Evolutionary conservation across 37 sponge, comb jelly and placozoan genomes (phyloP).

Genomic region (Tethya wilhelma): DNA sequence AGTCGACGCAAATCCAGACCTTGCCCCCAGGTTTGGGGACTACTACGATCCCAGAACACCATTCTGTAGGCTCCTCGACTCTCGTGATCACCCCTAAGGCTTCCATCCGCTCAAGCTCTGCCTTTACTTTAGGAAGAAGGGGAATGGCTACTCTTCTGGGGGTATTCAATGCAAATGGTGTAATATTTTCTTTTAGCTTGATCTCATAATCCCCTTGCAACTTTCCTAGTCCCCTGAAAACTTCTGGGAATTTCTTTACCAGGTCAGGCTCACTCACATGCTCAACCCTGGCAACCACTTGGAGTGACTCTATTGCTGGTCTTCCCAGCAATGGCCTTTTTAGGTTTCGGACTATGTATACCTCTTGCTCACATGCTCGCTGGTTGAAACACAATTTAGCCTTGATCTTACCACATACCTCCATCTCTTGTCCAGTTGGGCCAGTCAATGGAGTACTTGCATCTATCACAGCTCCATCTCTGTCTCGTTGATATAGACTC

Average conservation of each 20-base stretch:
- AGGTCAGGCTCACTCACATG: neutral
- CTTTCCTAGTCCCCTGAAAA: conserved; percentile 40
- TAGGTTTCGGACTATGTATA: conserved; percentile 1
- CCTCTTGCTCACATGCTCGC: neutral
- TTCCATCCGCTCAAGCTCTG: conserved; percentile 58
- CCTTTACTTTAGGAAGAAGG: conserved; percentile 40
- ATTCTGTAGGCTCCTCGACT: conserved; percentile 41
- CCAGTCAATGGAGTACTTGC: neutral
- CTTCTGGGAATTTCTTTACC: neutral
- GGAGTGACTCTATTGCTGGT: conserved; percentile 29
- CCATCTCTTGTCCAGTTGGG: neutral
- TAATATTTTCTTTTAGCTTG: conserved; percentile 17
- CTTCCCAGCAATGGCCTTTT: conserved; percentile 7
- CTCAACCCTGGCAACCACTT: neutral
- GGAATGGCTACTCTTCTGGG: conserved; percentile 48
- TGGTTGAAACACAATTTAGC: neutral
- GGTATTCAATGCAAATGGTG: conserved; percentile 23
- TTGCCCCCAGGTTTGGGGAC: conserved; percentile 32
- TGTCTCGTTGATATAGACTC: neutral
- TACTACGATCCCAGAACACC: conserved; percentile 66
- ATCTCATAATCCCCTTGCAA: conserved; percentile 27
- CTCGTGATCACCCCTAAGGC: conserved; percentile 23
- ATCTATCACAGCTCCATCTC: neutral
- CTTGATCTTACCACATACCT: conserved; percentile 11
- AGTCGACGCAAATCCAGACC: conserved; percentile 59